Percentiles rank a stretch among this genome's conserved stretches.
phyloP scores from a whole-genome alignment of 2,888 invertebrate genomes.

The Lochmaea crataegi region DNA sequence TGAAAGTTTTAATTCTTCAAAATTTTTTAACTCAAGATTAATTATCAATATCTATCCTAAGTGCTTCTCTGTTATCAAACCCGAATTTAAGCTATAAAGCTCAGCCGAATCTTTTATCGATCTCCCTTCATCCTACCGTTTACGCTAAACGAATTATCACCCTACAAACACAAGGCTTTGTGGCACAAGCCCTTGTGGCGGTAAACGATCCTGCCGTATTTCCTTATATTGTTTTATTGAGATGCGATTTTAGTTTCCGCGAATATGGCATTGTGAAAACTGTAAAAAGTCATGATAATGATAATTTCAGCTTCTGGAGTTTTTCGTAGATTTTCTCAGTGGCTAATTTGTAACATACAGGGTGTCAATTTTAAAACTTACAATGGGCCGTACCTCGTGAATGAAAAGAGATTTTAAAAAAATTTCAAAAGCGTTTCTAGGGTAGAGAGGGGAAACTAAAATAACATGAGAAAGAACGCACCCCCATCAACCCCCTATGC shows the following conservation, averaged over 20 bases:
- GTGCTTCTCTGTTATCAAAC: neutral
- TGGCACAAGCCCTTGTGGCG: conserved; percentile 26
- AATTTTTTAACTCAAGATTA: neutral
- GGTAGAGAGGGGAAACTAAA: too few species aligned
- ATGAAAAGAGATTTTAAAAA: too few species aligned
- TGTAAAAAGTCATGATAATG: conserved; percentile 15
- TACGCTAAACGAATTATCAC: conserved; percentile 30
- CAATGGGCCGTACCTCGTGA: too few species aligned
- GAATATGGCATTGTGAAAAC: conserved; percentile 1
- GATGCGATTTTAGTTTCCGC: conserved; percentile 12
- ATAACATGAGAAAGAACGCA: too few species aligned
- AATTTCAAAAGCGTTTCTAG: too few species aligned
- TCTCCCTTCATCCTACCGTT: conserved; percentile 17
- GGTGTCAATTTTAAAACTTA: too few species aligned
- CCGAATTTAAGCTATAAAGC: neutral
- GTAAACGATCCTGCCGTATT: conserved; percentile 30
- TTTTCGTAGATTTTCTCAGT: neutral
- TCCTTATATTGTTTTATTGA: conserved; percentile 33
- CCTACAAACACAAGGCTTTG: conserved; percentile 27
- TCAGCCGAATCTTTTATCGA: conserved; percentile 8
- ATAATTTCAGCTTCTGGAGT: neutral
- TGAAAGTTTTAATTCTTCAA: neutral
- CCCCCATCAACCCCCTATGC: too few species aligned
- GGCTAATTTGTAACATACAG: too few species aligned
- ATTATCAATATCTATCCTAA: neutral